Conservation (phyloP, 2,888 invertebrate species). For the Pomacea canaliculata region DNA sequence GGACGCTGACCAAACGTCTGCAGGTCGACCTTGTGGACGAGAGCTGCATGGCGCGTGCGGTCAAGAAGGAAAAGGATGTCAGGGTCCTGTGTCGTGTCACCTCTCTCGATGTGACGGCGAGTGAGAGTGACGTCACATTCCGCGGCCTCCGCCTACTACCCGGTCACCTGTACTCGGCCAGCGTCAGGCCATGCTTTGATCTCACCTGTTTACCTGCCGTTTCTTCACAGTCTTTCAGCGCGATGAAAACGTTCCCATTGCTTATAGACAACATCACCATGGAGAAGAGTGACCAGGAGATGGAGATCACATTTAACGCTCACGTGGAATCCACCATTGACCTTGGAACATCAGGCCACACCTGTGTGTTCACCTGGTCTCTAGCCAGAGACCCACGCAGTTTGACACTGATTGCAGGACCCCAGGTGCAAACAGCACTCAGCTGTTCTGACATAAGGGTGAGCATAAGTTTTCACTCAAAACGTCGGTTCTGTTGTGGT, state of each 20-base stretch:
- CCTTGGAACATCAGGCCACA: neutral
- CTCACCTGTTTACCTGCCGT: slow-evolving; percentile 1
- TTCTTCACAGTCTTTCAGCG: neutral
- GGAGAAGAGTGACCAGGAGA: neutral
- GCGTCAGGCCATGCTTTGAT: slow-evolving; percentile 8
- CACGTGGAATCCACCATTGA: neutral
- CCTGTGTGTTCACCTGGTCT: slow-evolving; percentile 7
- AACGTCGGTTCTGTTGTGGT: too few species aligned
- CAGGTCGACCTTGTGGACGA: slow-evolving; percentile 10
- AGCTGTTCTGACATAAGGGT: slow-evolving; percentile 16
- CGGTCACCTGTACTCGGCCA: neutral
- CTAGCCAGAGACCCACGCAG: slow-evolving; percentile 6
- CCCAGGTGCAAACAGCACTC: neutral
- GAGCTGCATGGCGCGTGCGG: neutral
- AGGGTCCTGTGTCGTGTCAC: neutral
- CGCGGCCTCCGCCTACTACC: neutral
- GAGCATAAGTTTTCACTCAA: neutral
- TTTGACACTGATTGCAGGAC: neutral
- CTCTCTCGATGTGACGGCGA: neutral
- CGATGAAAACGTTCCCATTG: too few species aligned
- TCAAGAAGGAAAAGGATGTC: neutral
- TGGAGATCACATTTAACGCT: neutral
- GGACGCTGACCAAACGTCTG: neutral
- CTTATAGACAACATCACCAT: neutral
- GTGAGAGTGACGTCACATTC: neutral